A percentile compares a stretch with the other conserved stretches of the same genome.
phyloP scores from a whole-genome alignment of 2,797 vertebrate species.

The Notolepis coatsorum region DNA sequence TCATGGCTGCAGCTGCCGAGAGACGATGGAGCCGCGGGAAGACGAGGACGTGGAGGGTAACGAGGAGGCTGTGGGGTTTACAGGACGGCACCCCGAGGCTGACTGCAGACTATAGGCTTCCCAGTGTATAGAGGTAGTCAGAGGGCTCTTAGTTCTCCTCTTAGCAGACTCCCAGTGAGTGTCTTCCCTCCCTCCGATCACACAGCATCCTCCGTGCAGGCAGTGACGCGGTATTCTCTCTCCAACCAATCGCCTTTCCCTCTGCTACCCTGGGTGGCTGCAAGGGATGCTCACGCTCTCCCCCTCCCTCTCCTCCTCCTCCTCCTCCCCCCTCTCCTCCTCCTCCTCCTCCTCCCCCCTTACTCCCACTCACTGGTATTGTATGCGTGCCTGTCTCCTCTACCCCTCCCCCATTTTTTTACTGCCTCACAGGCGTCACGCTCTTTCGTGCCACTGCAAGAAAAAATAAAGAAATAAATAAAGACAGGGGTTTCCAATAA shows the following conservation, averaged over 20 bases:
- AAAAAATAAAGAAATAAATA: slow-evolving; percentile 36
- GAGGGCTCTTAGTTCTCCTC: slow-evolving; percentile 67
- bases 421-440: slow-evolving; percentile 64
- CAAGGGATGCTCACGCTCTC: slow-evolving; percentile 68
- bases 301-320: slow-evolving; percentile 53
- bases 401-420: slow-evolving; percentile 77
- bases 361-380: slow-evolving; percentile 42
- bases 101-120: slow-evolving; percentile 48
- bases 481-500: slow-evolving; percentile 66
- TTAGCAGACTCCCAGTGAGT: slow-evolving; percentile 66
- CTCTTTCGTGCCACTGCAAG: slow-evolving; percentile 53
- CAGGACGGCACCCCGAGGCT: slow-evolving; percentile 5
- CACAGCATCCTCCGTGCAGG: slow-evolving; percentile 74
- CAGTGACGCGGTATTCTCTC: slow-evolving; percentile 60
- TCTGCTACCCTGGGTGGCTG: slow-evolving; percentile 59
- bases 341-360: slow-evolving; percentile 31
- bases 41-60: slow-evolving; percentile 35
- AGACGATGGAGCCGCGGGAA: slow-evolving; percentile 30
- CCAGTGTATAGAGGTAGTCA: slow-evolving; percentile 50
- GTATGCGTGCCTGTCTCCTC: slow-evolving; percentile 45
- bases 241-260: slow-evolving; percentile 75
- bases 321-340: slow-evolving; percentile 39
- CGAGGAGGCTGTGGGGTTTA: background rate
- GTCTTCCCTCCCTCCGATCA: slow-evolving; percentile 71
- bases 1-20: slow-evolving; percentile 87